These are phyloP conservation scores for Gadus chalcogrammus DNA, from an alignment of 2,113 vertebrate genomes.

Conservation along the genomic window DNA sequence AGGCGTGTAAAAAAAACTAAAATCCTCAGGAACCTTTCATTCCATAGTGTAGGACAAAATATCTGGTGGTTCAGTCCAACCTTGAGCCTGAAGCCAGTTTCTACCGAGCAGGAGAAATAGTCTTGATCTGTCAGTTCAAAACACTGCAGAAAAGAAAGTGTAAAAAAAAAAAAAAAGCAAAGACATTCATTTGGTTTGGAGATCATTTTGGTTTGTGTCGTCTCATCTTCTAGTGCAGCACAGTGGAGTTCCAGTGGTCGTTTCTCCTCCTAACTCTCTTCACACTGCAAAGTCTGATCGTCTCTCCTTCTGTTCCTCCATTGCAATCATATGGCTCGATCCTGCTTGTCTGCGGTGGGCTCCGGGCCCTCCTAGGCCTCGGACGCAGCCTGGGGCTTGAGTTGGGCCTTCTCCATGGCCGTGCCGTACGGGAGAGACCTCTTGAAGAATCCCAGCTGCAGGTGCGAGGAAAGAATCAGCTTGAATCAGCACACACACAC, in stretches of 20 bases:
- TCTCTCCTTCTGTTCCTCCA: constrained; percentile 33
- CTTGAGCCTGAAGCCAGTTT: constrained; percentile 20
- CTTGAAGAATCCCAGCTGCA: constrained; percentile 92
- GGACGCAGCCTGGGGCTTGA: constrained; percentile 90
- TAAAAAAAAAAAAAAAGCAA: constrained; percentile 27
- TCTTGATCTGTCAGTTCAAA: constrained; percentile 46
- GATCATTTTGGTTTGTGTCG: constrained; percentile 45
- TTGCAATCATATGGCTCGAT: constrained; percentile 60
- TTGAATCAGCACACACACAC: too few species aligned
- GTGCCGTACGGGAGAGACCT: constrained; percentile 87
- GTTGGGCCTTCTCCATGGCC: constrained; percentile 93
- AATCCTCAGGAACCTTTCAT: constrained; percentile 16
- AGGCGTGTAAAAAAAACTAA: constrained; percentile 5
- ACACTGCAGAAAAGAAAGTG: constrained; percentile 41
- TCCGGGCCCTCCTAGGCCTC: constrained; percentile 75
- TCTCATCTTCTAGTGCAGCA: constrained; percentile 70
- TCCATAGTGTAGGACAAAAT: constrained; percentile 1
- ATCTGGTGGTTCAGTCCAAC: constrained; percentile 8
- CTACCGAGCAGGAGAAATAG: constrained; percentile 39
- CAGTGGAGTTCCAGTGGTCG: constrained; percentile 78
- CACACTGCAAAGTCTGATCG: constrained; percentile 48
- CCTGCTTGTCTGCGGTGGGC: constrained; percentile 2
- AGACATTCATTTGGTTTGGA: constrained; percentile 78
- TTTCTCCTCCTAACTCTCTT: constrained; percentile 48
- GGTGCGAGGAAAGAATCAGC: not conserved